A percentile compares a stretch with the other conserved stretches of the same genome.
These are phyloP conservation scores for Diadophis punctatus DNA, from an alignment of 2,113 vertebrate species.

Conservation along the genomic window DNA sequence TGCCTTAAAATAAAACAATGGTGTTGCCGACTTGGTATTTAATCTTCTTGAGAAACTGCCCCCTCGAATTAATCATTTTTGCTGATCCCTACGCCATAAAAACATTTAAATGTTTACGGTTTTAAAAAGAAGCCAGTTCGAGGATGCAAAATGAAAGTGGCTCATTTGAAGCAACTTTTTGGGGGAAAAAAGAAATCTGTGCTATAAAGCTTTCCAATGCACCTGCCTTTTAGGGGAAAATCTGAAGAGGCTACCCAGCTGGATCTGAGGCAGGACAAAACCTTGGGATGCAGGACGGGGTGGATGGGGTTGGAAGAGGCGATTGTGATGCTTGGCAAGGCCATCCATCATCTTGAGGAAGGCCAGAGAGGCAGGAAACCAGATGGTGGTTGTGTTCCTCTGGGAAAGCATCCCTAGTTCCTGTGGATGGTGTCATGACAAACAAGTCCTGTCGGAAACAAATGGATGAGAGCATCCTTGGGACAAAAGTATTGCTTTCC, in stretches of 20 bases:
- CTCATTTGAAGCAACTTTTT: not conserved
- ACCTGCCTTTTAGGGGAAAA: not conserved
- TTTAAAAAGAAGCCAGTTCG: not conserved
- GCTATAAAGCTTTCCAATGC: not conserved
- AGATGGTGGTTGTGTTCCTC: not conserved
- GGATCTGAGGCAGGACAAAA: not conserved
- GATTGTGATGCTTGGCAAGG: not conserved
- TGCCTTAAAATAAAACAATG: not conserved
- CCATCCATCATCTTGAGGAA: conserved; percentile 4
- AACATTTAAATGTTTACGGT: not conserved
- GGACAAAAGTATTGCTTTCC: not conserved
- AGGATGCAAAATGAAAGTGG: not conserved
- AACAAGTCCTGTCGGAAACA: not conserved
- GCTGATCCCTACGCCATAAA: not conserved
- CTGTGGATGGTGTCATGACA: not conserved
- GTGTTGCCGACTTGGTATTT: not conserved
- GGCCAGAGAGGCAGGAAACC: conserved; percentile 2
- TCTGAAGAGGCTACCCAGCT: not conserved
- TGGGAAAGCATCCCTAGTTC: not conserved
- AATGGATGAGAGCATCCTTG: not conserved
- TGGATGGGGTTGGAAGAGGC: too few species aligned
- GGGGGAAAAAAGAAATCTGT: not conserved
- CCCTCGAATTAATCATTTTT: not conserved
- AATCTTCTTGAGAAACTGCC: not conserved
- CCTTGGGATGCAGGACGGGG: not conserved